Base-by-base conservation (phyloP, 2,797 vertebrate species). In the Phalloptychus januarius region DNA sequence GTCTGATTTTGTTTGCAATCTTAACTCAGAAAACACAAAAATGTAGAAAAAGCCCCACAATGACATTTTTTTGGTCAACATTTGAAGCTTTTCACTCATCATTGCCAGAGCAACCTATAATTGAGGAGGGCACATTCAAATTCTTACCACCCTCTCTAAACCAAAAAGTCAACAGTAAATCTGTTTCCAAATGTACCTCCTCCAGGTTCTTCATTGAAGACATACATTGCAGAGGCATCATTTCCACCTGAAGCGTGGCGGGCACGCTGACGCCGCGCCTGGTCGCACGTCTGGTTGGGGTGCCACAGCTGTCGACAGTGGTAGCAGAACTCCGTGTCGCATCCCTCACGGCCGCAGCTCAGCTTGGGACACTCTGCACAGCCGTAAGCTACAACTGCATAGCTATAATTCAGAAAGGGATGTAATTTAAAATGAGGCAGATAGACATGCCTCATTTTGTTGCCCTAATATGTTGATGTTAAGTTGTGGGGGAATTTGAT, bases 301-400 rank as follows among this genome's bases (percentile, higher is more conserved):
- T 97, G 97, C 97, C 97, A 97, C 81, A 96, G 94, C 93, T 97
- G 97, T 50, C 96, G 95, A 88, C 97, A 97, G 95, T 96, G 97
- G 93, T 97, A 97, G 91, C 97, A 97, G 94, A 97, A 97, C 93
- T 97, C 96, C 0, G 96, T 97, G 80, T 96, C 94, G 0, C 97
- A 97, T 72, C 95, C 97, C 69, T 96, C 96, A 0, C 96, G 95
- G 1, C 94, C 96, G 0, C 97, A 97, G 88, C 94, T 96, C 85
- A 97, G 95, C 87, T 96, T 96, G 28, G 97, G 97, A 83, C 97
- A 97, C 76, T 97, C 96, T 0, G 96, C 96, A 75, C 97, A 97
- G 86, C 97, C 96, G 0, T 96, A 95, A 40, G 97, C 97, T 1
- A 97, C 96, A 82, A 97, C 97, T 5, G 96, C 97, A 0, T 96